phyloP scores from a whole-genome alignment of 2,888 invertebrate genomes.

The Ischnura elegans region DNA sequence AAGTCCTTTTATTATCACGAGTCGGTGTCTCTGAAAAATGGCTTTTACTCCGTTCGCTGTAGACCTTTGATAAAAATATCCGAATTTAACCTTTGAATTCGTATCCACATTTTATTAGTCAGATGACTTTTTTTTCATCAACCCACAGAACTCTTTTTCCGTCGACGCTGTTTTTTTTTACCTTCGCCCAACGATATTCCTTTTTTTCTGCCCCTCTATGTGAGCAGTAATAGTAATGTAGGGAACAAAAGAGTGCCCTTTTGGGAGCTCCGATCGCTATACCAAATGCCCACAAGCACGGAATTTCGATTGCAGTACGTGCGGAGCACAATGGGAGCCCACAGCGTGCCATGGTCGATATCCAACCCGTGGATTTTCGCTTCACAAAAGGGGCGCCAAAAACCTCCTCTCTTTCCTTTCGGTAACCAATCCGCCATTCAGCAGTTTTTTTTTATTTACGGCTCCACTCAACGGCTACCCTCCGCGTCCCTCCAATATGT shows the following conservation, averaged over 20 bases:
- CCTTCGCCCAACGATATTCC: background rate
- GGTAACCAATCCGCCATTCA: slow-evolving; percentile 13
- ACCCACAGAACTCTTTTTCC: too few species aligned
- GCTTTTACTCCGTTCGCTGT: too few species aligned
- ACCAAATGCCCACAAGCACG: background rate
- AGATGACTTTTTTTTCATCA: too few species aligned
- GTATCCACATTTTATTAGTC: too few species aligned
- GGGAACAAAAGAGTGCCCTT: background rate
- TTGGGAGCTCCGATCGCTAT: background rate
- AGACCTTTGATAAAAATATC: too few species aligned
- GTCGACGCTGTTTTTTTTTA: too few species aligned
- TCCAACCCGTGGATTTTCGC: background rate
- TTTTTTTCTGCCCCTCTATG: background rate
- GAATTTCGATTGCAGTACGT: background rate
- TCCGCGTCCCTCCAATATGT: background rate
- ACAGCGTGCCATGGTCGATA: background rate
- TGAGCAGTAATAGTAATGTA: background rate
- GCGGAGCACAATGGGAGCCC: background rate
- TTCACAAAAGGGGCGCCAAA: background rate
- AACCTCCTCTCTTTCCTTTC: too few species aligned
- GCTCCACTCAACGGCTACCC: background rate
- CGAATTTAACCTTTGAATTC: too few species aligned
- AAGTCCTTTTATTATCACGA: too few species aligned
- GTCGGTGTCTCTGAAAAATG: too few species aligned
- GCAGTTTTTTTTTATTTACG: background rate